Percentiles rank a stretch among this genome's conserved stretches.
phyloP scores from a whole-genome alignment of 2,113 vertebrate genomes.

The Ceyx melanurus region DNA sequence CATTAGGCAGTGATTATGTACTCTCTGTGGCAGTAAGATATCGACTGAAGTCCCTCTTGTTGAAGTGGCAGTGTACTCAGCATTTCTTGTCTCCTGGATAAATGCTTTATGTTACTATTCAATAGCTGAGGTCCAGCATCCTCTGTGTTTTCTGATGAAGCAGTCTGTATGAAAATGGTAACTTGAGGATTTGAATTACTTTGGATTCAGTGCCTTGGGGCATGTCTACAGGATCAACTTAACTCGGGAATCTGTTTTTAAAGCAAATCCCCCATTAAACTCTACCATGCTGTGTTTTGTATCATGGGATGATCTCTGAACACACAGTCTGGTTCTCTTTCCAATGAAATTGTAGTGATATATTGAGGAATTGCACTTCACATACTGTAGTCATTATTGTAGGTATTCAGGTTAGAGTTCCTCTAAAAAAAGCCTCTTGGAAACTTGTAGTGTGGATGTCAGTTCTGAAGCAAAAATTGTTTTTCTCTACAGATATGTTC shows the following conservation, averaged over 20 bases:
- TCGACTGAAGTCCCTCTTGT: not conserved
- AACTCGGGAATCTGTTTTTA: not conserved
- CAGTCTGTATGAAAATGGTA: not conserved
- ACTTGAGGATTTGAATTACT: not conserved
- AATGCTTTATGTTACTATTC: not conserved
- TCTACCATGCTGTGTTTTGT: not conserved
- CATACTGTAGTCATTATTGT: not conserved
- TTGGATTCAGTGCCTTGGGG: not conserved
- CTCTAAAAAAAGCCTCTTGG: not conserved
- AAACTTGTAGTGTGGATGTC: not conserved
- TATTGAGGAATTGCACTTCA: not conserved
- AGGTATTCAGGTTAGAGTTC: not conserved
- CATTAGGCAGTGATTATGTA: not conserved
- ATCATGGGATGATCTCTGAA: not conserved
- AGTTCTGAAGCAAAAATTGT: not conserved
- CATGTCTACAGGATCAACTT: not conserved
- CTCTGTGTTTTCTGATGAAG: not conserved
- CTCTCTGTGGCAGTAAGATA: not conserved
- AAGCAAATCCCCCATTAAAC: not conserved
- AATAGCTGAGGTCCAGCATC: not conserved
- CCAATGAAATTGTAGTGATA: not conserved
- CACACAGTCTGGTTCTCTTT: not conserved
- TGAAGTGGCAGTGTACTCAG: not conserved
- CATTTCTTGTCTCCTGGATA: not conserved
- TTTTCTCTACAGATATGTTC: not conserved